Conservation (phyloP, 2,888 invertebrate genomes). For the Megastigmus dorsalis region DNA sequence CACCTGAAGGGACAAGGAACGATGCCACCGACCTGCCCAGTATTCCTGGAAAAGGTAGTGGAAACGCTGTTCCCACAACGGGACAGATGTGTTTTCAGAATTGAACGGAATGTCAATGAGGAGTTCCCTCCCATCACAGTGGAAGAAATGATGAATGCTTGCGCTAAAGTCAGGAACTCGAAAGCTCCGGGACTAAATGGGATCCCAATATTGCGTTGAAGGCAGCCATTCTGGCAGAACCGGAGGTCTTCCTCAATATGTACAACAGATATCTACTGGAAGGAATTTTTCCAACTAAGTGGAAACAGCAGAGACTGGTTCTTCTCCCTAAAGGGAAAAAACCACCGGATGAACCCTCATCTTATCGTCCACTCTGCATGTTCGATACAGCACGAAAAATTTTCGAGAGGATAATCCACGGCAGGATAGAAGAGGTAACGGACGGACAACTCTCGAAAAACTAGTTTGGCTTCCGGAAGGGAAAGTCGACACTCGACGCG, state of each 20-base stretch:
- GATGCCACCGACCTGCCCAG: not conserved
- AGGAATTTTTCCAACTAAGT: constrained; percentile 13
- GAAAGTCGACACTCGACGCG: too few relatives aligned
- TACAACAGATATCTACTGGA: too few relatives aligned
- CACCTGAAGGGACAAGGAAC: not conserved
- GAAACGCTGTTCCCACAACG: not conserved
- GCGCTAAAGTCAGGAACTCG: not conserved
- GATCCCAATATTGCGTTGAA: too few relatives aligned
- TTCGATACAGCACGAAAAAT: constrained; percentile 54
- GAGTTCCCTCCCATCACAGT: not conserved
- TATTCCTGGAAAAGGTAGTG: not conserved
- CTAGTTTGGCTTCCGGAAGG: too few relatives aligned
- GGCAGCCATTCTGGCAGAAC: too few relatives aligned
- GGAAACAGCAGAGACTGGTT: constrained; percentile 46
- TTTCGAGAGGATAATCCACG: constrained; percentile 45
- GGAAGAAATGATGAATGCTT: not conserved
- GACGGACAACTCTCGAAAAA: not conserved
- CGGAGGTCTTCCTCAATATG: too few relatives aligned
- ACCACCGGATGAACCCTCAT: constrained; percentile 51
- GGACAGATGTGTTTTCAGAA: too few relatives aligned
- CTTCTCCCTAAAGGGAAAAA: constrained; percentile 54
- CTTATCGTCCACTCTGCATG: constrained; percentile 53
- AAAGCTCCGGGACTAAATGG: not conserved
- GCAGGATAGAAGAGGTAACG: constrained; percentile 24
- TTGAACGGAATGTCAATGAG: not conserved